Evolutionary conservation across 1,140 invertebrate species (phyloP).

Genomic region (Nasonia vitripennis): DNA sequence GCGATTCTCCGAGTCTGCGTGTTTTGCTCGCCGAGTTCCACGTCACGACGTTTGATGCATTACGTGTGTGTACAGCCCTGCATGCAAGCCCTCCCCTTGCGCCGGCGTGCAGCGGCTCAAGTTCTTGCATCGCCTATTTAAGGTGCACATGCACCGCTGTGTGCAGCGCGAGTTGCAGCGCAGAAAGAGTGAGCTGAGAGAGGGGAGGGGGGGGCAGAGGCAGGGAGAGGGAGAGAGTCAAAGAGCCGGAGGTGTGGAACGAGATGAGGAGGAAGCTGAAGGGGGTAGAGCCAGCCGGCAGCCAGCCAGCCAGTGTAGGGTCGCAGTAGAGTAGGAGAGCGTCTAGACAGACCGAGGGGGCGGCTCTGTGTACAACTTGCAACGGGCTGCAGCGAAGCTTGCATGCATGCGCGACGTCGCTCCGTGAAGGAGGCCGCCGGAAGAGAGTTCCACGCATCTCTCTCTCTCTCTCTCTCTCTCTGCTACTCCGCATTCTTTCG

Average conservation of each 20-base stretch:
- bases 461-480: constrained; percentile 1
- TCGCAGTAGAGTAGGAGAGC: constrained; percentile 70
- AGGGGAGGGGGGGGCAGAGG: background rate
- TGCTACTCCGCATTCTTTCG: background rate
- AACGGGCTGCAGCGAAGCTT: constrained; percentile 31
- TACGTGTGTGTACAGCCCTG: background rate
- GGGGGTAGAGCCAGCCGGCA: constrained; percentile 50
- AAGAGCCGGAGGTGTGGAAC: constrained; percentile 65
- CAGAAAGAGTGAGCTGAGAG: background rate
- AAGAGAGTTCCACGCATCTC: background rate
- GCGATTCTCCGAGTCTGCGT: background rate
- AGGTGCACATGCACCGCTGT: background rate
- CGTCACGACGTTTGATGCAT: constrained; percentile 33
- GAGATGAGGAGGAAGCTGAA: constrained; percentile 53
- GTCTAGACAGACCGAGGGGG: constrained; percentile 71
- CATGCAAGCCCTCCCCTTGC: background rate
- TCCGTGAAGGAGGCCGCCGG: constrained; percentile 1
- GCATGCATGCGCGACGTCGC: constrained; percentile 23
- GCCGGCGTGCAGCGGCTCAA: background rate
- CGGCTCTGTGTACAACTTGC: constrained; percentile 52
- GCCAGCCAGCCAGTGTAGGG: constrained; percentile 54
- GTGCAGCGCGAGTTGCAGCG: background rate
- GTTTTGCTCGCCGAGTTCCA: background rate
- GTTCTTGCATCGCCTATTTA: constrained; percentile 14
- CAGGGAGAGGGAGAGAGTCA: constrained; percentile 53